Evolutionary conservation across 2,113 vertebrate genomes (phyloP), one percentile per base, ranked within the genome.

Genomic region (Camelus bactrianus): DNA sequence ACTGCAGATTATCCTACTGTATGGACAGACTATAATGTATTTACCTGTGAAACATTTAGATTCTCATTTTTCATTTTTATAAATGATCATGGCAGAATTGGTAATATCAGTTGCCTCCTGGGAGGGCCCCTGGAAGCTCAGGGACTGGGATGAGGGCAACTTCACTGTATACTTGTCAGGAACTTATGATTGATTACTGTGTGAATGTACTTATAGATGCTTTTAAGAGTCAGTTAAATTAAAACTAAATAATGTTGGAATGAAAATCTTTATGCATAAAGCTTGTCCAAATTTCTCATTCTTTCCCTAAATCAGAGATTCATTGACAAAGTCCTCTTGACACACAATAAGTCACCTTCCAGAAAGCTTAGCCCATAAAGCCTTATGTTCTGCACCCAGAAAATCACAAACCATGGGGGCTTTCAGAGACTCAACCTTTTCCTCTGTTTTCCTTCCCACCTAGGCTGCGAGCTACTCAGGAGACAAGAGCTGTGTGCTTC

Each of bases 11-110:
- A 42, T 15, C 64, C 28, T 30, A 28, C 22, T 58, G 6, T 67
- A 22, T 6, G 67, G 24, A 50, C 19, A 88, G 75, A 76, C 42
- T 46, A 58, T 67, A 56, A 81, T 94, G 94, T 91, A 85, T 95
- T 95, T 91, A 91, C 52, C 84, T 82, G 60, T 50, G 60, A 65
- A 81, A 83, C 38, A 94, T 62, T 92, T 88, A 85, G 19, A 86
- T 75, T 95, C 88, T 93, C 17, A 15, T 95, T 93, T 92, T 94
- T 97, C 73, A 54, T 26, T 82, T 42, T 81, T 94, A 93, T 11
- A 79, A 91, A 69, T 77, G 50, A 91, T 85, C 75, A 84, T 48
- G 84, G 81, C 76, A 88, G 92, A 95, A 73, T n/a, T 77, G n/a
- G 73, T 92, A n/a, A 54, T 50, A 65, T 76, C 26, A 81, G 65